Percentiles rank a stretch among this genome's conserved stretches.
Conservation (phyloP, 53 echinoderm and acorn worm species). For the Arbacia lixula region DNA sequence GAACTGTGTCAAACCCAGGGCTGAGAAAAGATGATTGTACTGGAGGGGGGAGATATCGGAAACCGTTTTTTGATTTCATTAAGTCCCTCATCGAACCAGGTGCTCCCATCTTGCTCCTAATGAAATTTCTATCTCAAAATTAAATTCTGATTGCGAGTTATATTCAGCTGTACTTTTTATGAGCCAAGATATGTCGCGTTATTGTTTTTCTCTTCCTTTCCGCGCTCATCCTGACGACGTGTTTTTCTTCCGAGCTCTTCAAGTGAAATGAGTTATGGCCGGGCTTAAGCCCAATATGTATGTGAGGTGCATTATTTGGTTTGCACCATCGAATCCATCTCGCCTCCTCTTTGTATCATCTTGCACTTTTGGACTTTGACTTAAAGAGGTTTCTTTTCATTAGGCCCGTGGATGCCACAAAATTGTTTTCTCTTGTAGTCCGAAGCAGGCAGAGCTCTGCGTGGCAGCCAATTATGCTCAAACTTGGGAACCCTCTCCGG, state of each 20-base stretch:
- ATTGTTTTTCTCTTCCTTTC: conserved; percentile 29
- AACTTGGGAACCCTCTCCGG: conserved; percentile 21
- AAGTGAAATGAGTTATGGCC: conserved; percentile 38
- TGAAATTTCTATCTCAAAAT: conserved; percentile 59
- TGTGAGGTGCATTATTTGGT: conserved; percentile 48
- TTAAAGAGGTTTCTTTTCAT: conserved; percentile 50
- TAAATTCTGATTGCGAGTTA: conserved; percentile 58
- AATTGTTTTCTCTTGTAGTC: conserved; percentile 42
- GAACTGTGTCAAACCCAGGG: conserved; percentile 52
- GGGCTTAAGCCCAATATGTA: conserved; percentile 49
- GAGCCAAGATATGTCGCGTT: conserved; percentile 48
- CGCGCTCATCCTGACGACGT: conserved; percentile 36
- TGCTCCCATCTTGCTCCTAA: conserved; percentile 46
- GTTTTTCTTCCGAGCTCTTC: conserved; percentile 30
- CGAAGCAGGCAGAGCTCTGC: conserved; percentile 12
- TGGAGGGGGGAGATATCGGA: conserved; percentile 40
- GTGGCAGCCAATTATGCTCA: conserved; percentile 44
- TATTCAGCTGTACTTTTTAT: conserved; percentile 58
- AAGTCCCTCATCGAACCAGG: conserved; percentile 47
- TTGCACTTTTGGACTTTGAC: conserved; percentile 45
- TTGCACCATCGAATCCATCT: conserved; percentile 40
- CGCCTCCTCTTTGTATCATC: conserved; percentile 23
- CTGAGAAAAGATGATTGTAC: conserved; percentile 51
- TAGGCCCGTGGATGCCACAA: conserved; percentile 21
- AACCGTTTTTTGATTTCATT: conserved; percentile 56